phyloP scores from a whole-genome alignment of 2,888 invertebrate species.

The Stictocephala bisonia region DNA sequence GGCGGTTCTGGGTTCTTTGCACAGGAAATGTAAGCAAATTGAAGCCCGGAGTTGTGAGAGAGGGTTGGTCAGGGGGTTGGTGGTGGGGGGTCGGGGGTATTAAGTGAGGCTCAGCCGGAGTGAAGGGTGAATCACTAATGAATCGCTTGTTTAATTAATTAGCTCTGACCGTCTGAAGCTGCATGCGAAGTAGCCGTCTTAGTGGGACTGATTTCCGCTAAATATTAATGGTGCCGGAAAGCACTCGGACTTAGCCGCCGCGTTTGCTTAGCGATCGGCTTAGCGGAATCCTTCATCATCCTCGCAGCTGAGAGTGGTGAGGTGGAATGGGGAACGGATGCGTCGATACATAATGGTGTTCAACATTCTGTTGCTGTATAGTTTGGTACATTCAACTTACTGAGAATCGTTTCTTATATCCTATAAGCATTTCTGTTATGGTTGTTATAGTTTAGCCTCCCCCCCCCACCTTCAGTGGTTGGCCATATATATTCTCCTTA shows the following conservation, averaged over 20 bases:
- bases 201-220: constrained; percentile 37
- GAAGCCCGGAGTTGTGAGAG: constrained; percentile 10
- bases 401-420: no score
- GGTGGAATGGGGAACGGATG: no score
- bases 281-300: no score
- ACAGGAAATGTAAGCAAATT: constrained; percentile 41
- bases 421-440: no score
- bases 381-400: no score
- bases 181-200: constrained; percentile 45
- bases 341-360: no score
- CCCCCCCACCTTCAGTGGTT: no score
- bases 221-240: constrained; percentile 39
- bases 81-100: constrained; percentile 16
- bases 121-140: constrained; percentile 66
- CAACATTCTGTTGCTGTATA: no score
- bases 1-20: constrained; percentile 30
- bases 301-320: no score
- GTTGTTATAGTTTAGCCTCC: no score
- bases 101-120: constrained; percentile 40
- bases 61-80: neutral
- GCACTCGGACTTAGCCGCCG: constrained; percentile 31
- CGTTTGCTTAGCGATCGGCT: constrained; percentile 7
- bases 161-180: constrained; percentile 63
- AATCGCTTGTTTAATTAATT: constrained; percentile 83
- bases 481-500: no score